These are phyloP conservation scores for Gerris lacustris DNA, from an alignment of 2,888 invertebrate species.

Conservation along the genomic window DNA sequence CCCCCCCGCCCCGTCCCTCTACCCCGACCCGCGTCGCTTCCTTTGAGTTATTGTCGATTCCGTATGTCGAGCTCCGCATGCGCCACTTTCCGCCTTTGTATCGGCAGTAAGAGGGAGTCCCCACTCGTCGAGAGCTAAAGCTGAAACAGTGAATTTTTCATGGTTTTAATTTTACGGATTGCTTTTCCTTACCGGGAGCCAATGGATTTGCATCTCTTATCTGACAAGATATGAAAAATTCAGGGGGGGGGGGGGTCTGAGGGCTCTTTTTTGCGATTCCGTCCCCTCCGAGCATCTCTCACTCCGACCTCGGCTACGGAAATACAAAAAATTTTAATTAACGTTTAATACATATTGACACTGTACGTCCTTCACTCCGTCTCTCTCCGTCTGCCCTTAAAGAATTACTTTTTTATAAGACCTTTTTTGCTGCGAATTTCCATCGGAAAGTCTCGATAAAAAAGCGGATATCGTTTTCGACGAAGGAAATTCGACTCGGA, in stretches of 20 bases:
- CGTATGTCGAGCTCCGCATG: slow-evolving; percentile 6
- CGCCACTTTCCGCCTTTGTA: slow-evolving; percentile 3
- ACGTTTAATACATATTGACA: no score
- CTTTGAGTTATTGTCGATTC: slow-evolving; percentile 13
- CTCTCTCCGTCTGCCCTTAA: no score
- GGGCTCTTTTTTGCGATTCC: neutral
- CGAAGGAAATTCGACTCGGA: no score
- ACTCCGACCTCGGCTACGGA: neutral
- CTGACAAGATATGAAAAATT: slow-evolving; percentile 25
- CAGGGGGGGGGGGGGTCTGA: slow-evolving; percentile 8
- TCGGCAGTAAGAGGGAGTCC: neutral
- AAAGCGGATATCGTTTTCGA: no score
- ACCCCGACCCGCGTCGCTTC: neutral
- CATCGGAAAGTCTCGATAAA: no score
- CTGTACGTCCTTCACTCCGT: no score
- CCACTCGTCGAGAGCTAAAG: neutral
- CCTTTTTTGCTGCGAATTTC: no score
- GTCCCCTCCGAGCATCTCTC: neutral
- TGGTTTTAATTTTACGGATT: slow-evolving; percentile 24
- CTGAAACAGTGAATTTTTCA: slow-evolving; percentile 21
- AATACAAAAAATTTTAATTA: no score
- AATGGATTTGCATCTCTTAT: slow-evolving; percentile 17
- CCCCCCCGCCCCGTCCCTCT: slow-evolving; percentile 7
- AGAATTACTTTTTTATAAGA: no score
- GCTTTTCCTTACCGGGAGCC: slow-evolving; percentile 17